These are phyloP conservation scores for Dolichotis patagonum DNA, from an alignment of 2,113 vertebrate genomes.

Conservation along the genomic window DNA sequence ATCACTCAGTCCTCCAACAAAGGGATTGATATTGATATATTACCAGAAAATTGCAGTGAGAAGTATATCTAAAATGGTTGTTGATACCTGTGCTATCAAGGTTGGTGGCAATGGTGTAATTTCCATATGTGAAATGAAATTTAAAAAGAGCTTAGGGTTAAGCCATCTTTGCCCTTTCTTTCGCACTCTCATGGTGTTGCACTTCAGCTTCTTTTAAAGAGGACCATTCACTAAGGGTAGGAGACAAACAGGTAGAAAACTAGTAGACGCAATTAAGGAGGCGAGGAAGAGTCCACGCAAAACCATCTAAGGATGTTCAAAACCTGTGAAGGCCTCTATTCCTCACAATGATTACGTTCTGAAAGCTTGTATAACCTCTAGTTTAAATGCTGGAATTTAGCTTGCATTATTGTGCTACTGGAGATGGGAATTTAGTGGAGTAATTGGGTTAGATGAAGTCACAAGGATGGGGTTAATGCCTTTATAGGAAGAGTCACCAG, in stretches of 20 bases:
- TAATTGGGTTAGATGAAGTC: not conserved
- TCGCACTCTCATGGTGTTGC: not conserved
- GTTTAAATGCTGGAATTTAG: not conserved
- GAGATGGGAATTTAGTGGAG: not conserved
- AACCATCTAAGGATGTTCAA: not conserved
- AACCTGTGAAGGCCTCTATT: not conserved
- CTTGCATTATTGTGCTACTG: not conserved
- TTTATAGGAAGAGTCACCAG: not conserved
- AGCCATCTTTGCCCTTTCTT: not conserved
- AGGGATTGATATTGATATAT: not conserved
- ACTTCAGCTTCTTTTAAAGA: not conserved
- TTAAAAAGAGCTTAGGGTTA: not conserved
- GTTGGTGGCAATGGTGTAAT: not conserved
- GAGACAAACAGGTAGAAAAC: not conserved
- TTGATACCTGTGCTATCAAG: not conserved
- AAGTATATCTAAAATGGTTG: not conserved
- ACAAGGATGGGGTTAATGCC: not conserved
- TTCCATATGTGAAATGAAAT: not conserved
- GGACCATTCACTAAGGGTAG: not conserved
- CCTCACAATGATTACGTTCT: not conserved
- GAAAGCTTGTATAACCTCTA: not conserved
- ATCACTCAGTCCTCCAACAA: not conserved
- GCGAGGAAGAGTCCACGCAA: not conserved
- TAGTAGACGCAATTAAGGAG: not conserved
- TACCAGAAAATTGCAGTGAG: not conserved